phyloP scores from a whole-genome alignment of 2,888 invertebrate genomes.

The Tipula confusa region DNA sequence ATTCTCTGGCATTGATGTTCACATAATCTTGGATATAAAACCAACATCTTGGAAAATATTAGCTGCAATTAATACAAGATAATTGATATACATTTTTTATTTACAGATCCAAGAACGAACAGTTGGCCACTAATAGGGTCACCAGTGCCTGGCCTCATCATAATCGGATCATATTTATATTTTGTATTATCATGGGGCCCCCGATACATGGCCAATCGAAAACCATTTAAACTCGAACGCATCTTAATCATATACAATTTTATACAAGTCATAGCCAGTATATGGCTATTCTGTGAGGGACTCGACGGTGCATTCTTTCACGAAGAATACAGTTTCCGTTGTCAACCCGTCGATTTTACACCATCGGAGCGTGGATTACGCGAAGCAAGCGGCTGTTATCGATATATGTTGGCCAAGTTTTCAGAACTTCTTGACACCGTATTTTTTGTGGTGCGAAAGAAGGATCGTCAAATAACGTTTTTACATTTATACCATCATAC shows the following conservation, averaged over 20 bases:
- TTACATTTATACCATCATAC: conserved; percentile 92
- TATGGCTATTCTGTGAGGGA: conserved; percentile 67
- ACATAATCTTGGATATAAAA: no score
- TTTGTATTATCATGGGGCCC: conserved; percentile 78
- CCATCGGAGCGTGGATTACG: conserved; percentile 68
- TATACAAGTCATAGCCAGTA: conserved; percentile 77
- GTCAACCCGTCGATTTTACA: conserved; percentile 87
- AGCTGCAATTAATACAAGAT: no score
- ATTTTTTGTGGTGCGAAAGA: conserved; percentile 90
- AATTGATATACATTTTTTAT: no score
- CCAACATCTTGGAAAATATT: no score
- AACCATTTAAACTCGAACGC: conserved; percentile 75
- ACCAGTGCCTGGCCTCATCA: conserved; percentile 63
- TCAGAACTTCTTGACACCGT: conserved; percentile 87
- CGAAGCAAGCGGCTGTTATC: conserved; percentile 74
- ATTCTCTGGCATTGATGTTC: no score
- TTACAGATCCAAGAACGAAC: conserved; percentile 59
- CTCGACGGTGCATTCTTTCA: conserved; percentile 72
- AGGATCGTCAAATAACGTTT: conserved; percentile 81
- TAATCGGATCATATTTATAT: conserved; percentile 64
- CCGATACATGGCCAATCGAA: conserved; percentile 77
- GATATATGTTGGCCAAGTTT: conserved; percentile 84
- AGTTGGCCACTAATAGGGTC: conserved; percentile 64
- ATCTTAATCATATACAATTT: conserved; percentile 82
- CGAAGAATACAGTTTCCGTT: conserved; percentile 76